These are phyloP conservation scores for Cichlasoma orientale DNA, from an alignment of 2,797 vertebrate genomes.

Conservation along the genomic window DNA sequence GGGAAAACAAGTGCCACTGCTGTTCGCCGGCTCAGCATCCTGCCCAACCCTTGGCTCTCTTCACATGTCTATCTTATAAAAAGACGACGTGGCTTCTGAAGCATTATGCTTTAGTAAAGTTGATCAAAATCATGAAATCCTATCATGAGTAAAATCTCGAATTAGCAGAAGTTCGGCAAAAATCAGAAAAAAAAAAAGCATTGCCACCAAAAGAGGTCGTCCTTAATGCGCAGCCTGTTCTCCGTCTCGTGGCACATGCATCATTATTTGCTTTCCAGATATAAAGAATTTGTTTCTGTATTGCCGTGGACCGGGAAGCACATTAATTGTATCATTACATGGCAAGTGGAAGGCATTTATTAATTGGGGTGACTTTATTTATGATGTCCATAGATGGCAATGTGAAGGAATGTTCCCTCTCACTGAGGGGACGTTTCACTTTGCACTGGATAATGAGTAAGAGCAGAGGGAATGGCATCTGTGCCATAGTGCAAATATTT, in stretches of 20 bases:
- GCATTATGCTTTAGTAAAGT: conserved; percentile 16
- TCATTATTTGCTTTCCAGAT: conserved; percentile 13
- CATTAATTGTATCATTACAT: conserved; percentile 66
- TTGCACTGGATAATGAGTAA: conserved; percentile 65
- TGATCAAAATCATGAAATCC: background rate
- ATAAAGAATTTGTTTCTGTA: conserved; percentile 12
- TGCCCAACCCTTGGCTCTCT: conserved; percentile 45
- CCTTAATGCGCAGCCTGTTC: background rate
- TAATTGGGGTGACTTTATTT: conserved; percentile 69
- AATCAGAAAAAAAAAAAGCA: background rate
- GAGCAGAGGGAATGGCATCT: conserved; percentile 72
- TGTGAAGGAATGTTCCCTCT: conserved; percentile 69
- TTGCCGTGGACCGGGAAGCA: conserved; percentile 2
- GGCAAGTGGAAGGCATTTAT: conserved; percentile 59
- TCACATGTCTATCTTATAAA: conserved; percentile 20
- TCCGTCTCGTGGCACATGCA: background rate
- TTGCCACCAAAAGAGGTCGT: background rate
- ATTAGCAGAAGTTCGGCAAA: background rate
- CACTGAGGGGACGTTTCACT: conserved; percentile 67
- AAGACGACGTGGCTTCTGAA: background rate
- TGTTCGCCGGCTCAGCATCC: conserved; percentile 56
- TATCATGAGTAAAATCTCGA: background rate
- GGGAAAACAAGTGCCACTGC: conserved; percentile 39
- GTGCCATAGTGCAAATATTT: conserved; percentile 74
- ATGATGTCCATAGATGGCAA: conserved; percentile 70